These are phyloP conservation scores for Pyrochroa serraticornis DNA, from an alignment of 2,888 invertebrate genomes.

Conservation along the genomic window DNA sequence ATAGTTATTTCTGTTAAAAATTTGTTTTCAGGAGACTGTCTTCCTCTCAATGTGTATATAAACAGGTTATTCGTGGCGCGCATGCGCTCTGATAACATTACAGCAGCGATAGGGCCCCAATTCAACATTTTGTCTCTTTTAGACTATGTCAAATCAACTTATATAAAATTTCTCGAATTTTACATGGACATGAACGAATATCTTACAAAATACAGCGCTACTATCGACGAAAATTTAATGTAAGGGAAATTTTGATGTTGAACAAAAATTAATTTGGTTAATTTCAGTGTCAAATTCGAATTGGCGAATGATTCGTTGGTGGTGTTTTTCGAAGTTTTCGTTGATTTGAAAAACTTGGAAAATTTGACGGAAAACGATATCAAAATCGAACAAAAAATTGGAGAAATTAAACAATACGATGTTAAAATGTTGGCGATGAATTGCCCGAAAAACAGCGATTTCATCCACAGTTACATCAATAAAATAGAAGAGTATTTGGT, in stretches of 20 bases:
- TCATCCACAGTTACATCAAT: not conserved
- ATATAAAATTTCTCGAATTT: not conserved
- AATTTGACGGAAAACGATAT: constrained; percentile 1
- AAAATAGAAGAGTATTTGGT: not conserved
- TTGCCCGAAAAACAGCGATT: constrained; percentile 5
- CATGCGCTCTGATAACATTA: not conserved
- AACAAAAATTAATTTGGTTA: not conserved
- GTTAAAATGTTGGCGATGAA: constrained; percentile 2
- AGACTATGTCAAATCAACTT: constrained; percentile 10
- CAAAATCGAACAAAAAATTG: not conserved
- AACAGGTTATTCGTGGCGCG: constrained; percentile 5
- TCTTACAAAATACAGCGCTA: not conserved
- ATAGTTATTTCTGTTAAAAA: no score
- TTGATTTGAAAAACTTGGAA: constrained; percentile 10
- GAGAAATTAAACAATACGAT: not conserved
- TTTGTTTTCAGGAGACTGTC: no score
- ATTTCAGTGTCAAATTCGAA: constrained; percentile 4
- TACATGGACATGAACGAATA: not conserved
- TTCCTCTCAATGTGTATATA: not conserved
- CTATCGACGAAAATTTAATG: constrained; percentile 8
- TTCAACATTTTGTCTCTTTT: constrained; percentile 10
- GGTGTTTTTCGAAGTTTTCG: not conserved
- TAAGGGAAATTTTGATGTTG: not conserved
- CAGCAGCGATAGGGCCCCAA: constrained; percentile 1
- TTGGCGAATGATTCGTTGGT: not conserved